phyloP scores from a whole-genome alignment of 2,888 invertebrate species.

The Lagria hirta region DNA sequence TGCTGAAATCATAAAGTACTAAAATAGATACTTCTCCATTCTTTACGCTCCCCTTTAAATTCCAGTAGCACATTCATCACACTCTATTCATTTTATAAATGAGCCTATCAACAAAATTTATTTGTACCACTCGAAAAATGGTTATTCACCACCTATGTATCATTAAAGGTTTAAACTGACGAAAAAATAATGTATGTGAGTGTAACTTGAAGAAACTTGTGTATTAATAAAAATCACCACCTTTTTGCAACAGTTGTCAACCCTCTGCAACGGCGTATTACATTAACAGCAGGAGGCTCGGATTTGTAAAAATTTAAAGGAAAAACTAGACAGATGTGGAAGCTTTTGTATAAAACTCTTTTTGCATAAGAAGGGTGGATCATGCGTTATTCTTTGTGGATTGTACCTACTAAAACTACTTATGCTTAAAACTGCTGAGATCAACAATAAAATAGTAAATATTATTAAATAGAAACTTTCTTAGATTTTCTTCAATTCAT shows the following conservation, averaged over 20 bases:
- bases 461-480: no score
- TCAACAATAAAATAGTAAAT: no score
- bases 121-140: slow-evolving; percentile 26
- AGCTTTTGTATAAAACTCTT: slow-evolving; percentile 30
- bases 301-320: slow-evolving; percentile 15
- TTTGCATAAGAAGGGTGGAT: slow-evolving; percentile 28
- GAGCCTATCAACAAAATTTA: slow-evolving; percentile 22
- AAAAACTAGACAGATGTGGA: slow-evolving; percentile 34
- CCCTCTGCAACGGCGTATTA: slow-evolving; percentile 26
- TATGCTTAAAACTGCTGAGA: no score
- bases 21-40: slow-evolving; percentile 53
- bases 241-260: slow-evolving; percentile 7
- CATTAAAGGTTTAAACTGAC: slow-evolving; percentile 20
- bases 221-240: slow-evolving; percentile 6
- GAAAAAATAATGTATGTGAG: slow-evolving; percentile 8
- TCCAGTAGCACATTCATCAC: slow-evolving; percentile 35
- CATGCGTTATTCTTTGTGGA: no score
- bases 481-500: no score
- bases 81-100: slow-evolving; percentile 25
- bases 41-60: slow-evolving; percentile 43
- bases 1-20: slow-evolving; percentile 52
- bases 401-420: no score
- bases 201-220: slow-evolving; percentile 5
- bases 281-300: slow-evolving; percentile 26
- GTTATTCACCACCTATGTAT: slow-evolving; percentile 22